Evolutionary conservation across 2,797 vertebrate genomes (phyloP).

Genomic region (Myripristis murdjan): DNA sequence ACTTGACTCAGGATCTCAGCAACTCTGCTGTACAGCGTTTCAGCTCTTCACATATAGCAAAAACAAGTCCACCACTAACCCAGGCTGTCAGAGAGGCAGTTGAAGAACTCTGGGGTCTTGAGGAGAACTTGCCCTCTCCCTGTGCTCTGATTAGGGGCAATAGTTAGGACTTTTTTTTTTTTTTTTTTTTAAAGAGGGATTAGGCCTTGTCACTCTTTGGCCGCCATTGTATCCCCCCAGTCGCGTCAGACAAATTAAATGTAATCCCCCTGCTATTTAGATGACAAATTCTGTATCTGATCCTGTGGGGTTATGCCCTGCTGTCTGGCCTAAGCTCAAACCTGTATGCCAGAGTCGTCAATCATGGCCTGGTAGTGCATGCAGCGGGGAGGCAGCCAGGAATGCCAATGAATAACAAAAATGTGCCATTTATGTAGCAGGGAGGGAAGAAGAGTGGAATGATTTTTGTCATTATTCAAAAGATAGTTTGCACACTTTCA

Average conservation of each 20-base stretch:
- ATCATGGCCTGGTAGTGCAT: conserved; percentile 69
- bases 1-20: conserved; percentile 44
- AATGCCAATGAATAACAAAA: conserved; percentile 71
- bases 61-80: conserved; percentile 36
- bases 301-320: conserved; percentile 71
- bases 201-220: conserved; percentile 81
- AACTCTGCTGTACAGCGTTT: conserved; percentile 33
- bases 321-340: conserved; percentile 69
- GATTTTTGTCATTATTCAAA: conserved; percentile 29
- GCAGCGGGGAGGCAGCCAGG: conserved; percentile 49
- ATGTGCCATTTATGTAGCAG: conserved; percentile 60
- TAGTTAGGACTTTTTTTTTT: neutral
- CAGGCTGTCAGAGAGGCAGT: conserved; percentile 47
- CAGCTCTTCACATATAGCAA: conserved; percentile 25
- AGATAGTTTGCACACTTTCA: conserved; percentile 40
- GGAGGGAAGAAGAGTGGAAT: conserved; percentile 22
- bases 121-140: conserved; percentile 62
- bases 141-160: conserved; percentile 12
- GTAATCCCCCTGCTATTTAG: conserved; percentile 81
- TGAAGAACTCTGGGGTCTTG: conserved; percentile 46
- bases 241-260: conserved; percentile 79
- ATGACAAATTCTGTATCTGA: conserved; percentile 82
- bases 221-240: conserved; percentile 69
- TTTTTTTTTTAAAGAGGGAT: conserved; percentile 64
- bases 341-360: conserved; percentile 78